Evolutionary conservation across 2,797 vertebrate genomes (phyloP).

Genomic region (Nannoperca obscura): DNA sequence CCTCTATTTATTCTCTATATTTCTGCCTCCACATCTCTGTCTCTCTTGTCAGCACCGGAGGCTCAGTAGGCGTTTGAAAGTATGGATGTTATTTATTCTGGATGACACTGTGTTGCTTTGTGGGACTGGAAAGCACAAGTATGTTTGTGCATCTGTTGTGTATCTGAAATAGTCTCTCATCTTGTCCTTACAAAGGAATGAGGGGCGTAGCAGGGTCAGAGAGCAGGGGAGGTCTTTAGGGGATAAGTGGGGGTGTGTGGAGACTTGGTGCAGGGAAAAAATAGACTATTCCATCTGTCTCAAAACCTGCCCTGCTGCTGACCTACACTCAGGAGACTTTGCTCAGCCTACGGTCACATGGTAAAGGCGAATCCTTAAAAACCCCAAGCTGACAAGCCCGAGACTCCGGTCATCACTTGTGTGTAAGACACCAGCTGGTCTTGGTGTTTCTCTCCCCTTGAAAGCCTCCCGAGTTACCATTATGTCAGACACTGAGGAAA

Average conservation of each 20-base stretch:
- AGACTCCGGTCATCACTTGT: slow-evolving; percentile 49
- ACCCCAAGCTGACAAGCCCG: slow-evolving; percentile 13
- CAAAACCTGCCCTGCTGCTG: slow-evolving; percentile 67
- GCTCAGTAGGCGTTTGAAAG: neutral
- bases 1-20: neutral
- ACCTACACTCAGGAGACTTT: slow-evolving; percentile 59
- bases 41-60: neutral
- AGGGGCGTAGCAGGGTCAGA: slow-evolving; percentile 69
- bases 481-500: slow-evolving; percentile 85
- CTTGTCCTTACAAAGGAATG: slow-evolving; percentile 85
- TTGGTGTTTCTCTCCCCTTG: slow-evolving; percentile 38
- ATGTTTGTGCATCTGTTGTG: slow-evolving; percentile 83
- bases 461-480: slow-evolving; percentile 40
- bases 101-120: slow-evolving; percentile 20
- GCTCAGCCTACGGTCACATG: slow-evolving; percentile 76
- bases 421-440: slow-evolving; percentile 52
- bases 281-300: slow-evolving; percentile 86
- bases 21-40: neutral
- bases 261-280: slow-evolving; percentile 81
- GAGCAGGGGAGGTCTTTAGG: slow-evolving; percentile 51
- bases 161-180: slow-evolving; percentile 84
- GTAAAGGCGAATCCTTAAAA: slow-evolving; percentile 68
- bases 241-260: slow-evolving; percentile 54
- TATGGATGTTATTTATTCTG: slow-evolving; percentile 28
- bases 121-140: slow-evolving; percentile 61